Evolutionary conservation across 2,113 vertebrate species (phyloP).

Genomic region (Rhabdomys dilectus): DNA sequence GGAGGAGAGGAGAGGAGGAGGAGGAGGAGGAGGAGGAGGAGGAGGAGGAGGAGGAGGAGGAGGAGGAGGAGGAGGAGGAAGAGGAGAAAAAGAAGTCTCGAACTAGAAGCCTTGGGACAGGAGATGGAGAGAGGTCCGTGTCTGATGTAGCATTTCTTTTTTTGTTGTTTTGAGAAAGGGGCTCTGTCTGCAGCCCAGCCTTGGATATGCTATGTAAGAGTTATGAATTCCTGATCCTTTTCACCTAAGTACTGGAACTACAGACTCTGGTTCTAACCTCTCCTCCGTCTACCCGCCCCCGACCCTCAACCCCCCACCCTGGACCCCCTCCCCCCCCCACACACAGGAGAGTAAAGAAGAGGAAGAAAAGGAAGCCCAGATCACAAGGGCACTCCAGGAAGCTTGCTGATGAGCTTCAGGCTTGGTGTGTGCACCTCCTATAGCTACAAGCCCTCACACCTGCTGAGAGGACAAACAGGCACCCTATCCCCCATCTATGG

Average conservation of each 20-base stretch:
- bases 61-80: too few relatives aligned
- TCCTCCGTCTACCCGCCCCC: not conserved
- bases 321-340: too few relatives aligned
- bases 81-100: not conserved
- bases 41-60: too few relatives aligned
- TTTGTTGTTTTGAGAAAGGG: not conserved
- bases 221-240: not conserved
- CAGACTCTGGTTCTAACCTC: not conserved
- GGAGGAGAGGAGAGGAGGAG: too few relatives aligned
- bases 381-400: not conserved
- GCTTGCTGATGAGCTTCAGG: not conserved
- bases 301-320: accelerated
- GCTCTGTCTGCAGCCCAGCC: not conserved
- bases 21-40: too few relatives aligned
- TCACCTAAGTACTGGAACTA: not conserved
- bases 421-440: accelerated
- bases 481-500: too few relatives aligned
- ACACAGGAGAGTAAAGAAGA: not conserved
- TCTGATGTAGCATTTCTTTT: not conserved
- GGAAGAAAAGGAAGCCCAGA: not conserved
- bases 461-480: too few relatives aligned
- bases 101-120: not conserved
- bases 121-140: not conserved
- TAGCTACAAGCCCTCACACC: accelerated
- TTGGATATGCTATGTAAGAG: too few relatives aligned